Base-by-base conservation (phyloP, 1,140 invertebrate species). In the Drosophila nebulosa region DNA sequence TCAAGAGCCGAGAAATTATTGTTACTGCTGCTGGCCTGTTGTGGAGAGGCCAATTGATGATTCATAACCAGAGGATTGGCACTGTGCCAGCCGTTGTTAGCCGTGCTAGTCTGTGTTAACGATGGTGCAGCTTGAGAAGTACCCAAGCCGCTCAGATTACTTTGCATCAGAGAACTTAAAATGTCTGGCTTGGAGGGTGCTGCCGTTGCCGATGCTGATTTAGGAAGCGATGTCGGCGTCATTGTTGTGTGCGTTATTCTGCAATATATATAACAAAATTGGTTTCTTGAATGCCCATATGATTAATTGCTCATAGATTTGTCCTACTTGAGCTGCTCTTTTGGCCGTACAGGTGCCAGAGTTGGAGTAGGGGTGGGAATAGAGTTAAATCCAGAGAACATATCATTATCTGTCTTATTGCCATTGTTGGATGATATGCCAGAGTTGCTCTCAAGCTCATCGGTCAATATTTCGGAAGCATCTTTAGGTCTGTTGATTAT, bases 31-130 rank as follows among this genome's bases (percentile, higher is more conserved):
- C 66, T 70, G 22, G 73, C 39, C 55, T 80, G 75, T 35, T 78
- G 75, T 3, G 89, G 89, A 0, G 85, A 84, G 22, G 89, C 61
- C 18, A 90, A 58, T 58, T 88, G 81, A 72, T 90, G 79, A 70
- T 90, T 90, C 85, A 90, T 80, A 10, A 90, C 89, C 51, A 90
- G 46, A 0, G 89, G 89, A 88, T 90, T 90, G 4, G 85, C 66
- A 60, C 89, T 89, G 26, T 90, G 89, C 89, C 89, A 90, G 4
- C 74, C 64, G 51, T 71, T 86, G 42, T 61, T 55, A 46, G 39
- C 9, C 10, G 30, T 14, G 35, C 12, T 76, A 10, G 53, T 21
- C 22, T 22, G 72, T 51, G 66, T n/a, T 3, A 12, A 1, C 27
- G 67, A 24, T 59, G 72, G 60, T 4, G 80, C n/a, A n/a, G 65